Base-by-base conservation (phyloP, 2,797 vertebrate genomes). In the Acestrorhynchus altus region DNA sequence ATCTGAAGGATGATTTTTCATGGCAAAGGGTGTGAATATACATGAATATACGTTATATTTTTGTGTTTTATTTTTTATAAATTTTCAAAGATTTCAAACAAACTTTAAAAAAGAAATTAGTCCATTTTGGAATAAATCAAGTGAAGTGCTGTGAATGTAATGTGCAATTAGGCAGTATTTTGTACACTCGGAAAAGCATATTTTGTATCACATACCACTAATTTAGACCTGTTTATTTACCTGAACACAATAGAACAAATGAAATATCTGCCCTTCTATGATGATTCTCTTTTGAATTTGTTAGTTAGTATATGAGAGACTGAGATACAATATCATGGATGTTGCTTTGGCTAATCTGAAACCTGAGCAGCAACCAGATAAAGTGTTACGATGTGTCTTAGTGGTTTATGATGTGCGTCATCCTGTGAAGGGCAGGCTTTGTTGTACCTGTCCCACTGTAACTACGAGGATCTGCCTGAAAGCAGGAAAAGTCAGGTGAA, bases 401-500 rank as follows among this genome's bases (percentile, higher is more conserved):
- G 39, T 46, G 52, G 10, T 46, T 66, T 18, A 16, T 56, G 64
- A 44, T 46, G 40, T 40, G n/a, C n/a, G 11, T 44, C 39, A 56
- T 56, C 22, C 8, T 56, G 4, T 39, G 24, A 42, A 44, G 57
- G 52, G 54, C 44, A 72, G 24, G 13, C 18, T 28, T 35, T 63
- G 44, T 63, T 49, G 65, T 65, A 51, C 57, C 74, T 74, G 54
- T 54, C 68, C 20, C 57, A 24, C 40, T 80, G 59, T 66, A 77
- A 72, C 64, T 76, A 74, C 71, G 16, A 81, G 40, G 46, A 54
- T 63, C 60, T 66, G 65, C 76, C 46, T 72, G 28, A 16, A 72
- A 67, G 78, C 73, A 77, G 49, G 42, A 76, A 63, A 26, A 70
- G 52, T 77, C 47, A 71, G 70, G 77, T 71, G 66, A 78, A 77